Percentiles rank a stretch among this genome's conserved stretches.
These are phyloP conservation scores for Polyommatus icarus DNA, from an alignment of 2,888 invertebrate species.

Conservation along the genomic window DNA sequence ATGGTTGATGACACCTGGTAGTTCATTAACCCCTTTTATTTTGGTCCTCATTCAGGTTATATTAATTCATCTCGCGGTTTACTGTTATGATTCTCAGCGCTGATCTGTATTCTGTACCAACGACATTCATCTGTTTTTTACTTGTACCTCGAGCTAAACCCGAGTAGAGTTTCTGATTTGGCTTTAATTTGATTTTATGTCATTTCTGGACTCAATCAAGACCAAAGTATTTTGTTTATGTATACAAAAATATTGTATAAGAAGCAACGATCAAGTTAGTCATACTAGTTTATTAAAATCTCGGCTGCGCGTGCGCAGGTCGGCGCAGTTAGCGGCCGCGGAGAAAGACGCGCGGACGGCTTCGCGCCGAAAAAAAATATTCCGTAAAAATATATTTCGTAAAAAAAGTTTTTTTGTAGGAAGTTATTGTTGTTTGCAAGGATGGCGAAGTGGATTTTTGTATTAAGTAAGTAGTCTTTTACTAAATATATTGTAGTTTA, in stretches of 20 bases:
- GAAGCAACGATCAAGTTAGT: background rate
- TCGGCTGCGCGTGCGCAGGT: conserved; percentile 41
- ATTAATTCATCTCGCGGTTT: conserved; percentile 31
- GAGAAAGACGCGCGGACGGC: conserved; percentile 42
- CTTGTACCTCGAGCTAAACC: too few species aligned
- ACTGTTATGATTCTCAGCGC: conserved; percentile 22
- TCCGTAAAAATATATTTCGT: background rate
- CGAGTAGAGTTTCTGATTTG: too few species aligned
- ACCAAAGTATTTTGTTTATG: too few species aligned
- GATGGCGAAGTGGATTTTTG: conserved; percentile 21
- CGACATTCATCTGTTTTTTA: background rate
- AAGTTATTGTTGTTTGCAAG: background rate
- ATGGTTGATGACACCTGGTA: conserved; percentile 28
- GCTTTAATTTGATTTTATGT: too few species aligned
- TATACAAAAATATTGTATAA: too few species aligned
- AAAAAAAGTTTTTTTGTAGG: background rate
- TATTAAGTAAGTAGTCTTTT: conserved; percentile 19
- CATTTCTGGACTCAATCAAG: too few species aligned
- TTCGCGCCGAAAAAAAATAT: conserved; percentile 24
- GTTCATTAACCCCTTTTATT: conserved; percentile 49
- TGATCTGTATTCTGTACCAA: background rate
- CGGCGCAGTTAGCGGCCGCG: conserved; percentile 42
- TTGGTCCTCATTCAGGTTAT: conserved; percentile 33
- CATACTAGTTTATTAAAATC: background rate
- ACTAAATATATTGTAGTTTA: background rate